phyloP scores from a whole-genome alignment of 2,797 vertebrate species.

The Sebastes hopkinsi region DNA sequence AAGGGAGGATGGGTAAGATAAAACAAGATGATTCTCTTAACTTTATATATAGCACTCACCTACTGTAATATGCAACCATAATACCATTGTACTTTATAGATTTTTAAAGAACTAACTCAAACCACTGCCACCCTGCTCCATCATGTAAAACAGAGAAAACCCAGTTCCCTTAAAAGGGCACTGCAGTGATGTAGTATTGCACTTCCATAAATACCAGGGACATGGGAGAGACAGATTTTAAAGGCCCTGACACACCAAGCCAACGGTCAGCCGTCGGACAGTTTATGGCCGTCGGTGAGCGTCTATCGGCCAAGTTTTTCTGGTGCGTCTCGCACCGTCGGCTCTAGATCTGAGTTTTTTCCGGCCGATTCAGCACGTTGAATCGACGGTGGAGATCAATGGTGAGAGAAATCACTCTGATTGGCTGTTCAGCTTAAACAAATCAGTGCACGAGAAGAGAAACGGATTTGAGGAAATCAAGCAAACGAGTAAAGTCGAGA shows the following conservation, averaged over 20 bases:
- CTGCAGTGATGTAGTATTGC: background rate
- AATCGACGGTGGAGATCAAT: background rate
- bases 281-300: too few species aligned
- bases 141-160: background rate
- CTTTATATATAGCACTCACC: background rate
- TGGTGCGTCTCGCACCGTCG: too few species aligned
- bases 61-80: background rate
- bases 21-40: background rate
- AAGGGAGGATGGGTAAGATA: slow-evolving; percentile 80
- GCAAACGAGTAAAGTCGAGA: too few species aligned
- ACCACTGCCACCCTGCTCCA: background rate
- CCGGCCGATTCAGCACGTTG: too few species aligned
- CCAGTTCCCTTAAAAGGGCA: background rate
- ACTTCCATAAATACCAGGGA: background rate
- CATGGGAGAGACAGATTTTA: background rate
- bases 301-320: too few species aligned
- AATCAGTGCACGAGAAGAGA: too few species aligned
- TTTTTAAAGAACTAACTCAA: background rate
- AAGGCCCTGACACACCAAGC: background rate
- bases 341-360: too few species aligned
- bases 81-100: background rate
- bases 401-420: too few species aligned
- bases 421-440: too few species aligned
- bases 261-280: too few species aligned
- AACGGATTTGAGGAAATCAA: too few species aligned